Evolutionary conservation across 1,140 invertebrate genomes (phyloP).

Genomic region (Charaxes varanes): DNA sequence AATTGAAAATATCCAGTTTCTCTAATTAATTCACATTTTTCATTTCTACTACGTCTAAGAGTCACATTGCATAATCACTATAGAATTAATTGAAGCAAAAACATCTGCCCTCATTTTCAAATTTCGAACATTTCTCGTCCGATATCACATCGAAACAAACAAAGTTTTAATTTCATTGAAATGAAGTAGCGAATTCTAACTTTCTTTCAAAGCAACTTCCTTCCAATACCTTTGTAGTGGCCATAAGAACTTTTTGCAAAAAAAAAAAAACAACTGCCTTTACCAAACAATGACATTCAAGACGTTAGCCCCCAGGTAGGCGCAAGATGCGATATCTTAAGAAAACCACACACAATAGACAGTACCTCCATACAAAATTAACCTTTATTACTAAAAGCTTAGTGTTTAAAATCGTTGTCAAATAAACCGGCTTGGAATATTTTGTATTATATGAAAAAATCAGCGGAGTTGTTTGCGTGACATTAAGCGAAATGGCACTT

Average conservation of each 20-base stretch:
- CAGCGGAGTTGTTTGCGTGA: constrained; percentile 3
- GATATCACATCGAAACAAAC: too few relatives aligned
- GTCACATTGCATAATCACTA: too few relatives aligned
- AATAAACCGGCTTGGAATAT: constrained; percentile 15
- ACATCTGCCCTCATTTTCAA: too few relatives aligned
- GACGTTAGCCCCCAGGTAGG: constrained; percentile 57
- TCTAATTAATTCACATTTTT: too few relatives aligned
- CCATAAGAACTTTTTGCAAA: constrained; percentile 28
- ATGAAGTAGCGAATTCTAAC: constrained; percentile 5
- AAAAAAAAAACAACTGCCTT: constrained; percentile 44
- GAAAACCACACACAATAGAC: constrained; percentile 28
- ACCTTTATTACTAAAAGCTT: constrained; percentile 16
- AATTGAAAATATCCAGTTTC: too few relatives aligned
- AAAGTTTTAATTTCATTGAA: neutral
- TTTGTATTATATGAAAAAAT: constrained; percentile 18
- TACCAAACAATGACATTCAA: constrained; percentile 44
- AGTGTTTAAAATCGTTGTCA: constrained; percentile 20
- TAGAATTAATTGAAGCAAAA: too few relatives aligned
- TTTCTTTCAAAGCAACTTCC: constrained; percentile 11
- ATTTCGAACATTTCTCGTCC: too few relatives aligned
- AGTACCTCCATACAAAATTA: constrained; percentile 10
- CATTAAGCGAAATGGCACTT: constrained; percentile 9
- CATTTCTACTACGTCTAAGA: too few relatives aligned
- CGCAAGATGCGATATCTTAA: constrained; percentile 64
- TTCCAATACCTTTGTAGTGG: neutral